Evolutionary conservation across 2,888 invertebrate species (phyloP).

Genomic region (Archips crataeganus): DNA sequence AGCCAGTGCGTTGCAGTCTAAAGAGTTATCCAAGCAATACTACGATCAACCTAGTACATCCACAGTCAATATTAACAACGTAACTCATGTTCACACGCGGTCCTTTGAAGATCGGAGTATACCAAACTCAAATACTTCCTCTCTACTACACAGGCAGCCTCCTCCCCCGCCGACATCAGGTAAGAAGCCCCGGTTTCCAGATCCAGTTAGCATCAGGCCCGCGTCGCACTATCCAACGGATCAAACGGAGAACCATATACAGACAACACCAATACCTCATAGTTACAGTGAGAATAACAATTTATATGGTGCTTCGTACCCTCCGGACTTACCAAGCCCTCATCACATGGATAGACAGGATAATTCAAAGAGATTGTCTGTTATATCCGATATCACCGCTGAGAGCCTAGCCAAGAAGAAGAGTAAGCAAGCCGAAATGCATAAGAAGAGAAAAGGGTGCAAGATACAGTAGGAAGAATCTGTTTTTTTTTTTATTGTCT

Average conservation of each 20-base stretch:
- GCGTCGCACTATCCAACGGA: slow-evolving; percentile 80
- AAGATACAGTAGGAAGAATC: slow-evolving; percentile 75
- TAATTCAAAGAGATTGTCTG: slow-evolving; percentile 73
- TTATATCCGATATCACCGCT: slow-evolving; percentile 79
- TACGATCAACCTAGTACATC: slow-evolving; percentile 68
- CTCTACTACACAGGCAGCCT: slow-evolving; percentile 72
- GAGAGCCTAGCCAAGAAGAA: slow-evolving; percentile 78
- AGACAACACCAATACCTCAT: slow-evolving; percentile 63
- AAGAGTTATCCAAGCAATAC: slow-evolving; percentile 75
- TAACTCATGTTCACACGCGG: slow-evolving; percentile 63
- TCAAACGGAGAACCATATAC: slow-evolving; percentile 50
- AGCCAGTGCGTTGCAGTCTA: slow-evolving; percentile 76
- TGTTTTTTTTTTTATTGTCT: neutral
- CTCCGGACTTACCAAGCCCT: slow-evolving; percentile 59
- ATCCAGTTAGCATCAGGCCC: slow-evolving; percentile 78
- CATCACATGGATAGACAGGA: slow-evolving; percentile 59
- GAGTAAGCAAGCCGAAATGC: slow-evolving; percentile 71
- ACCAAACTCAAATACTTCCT: slow-evolving; percentile 51
- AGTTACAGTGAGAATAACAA: slow-evolving; percentile 80
- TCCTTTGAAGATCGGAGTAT: slow-evolving; percentile 63
- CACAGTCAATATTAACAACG: slow-evolving; percentile 53
- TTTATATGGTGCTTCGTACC: slow-evolving; percentile 71
- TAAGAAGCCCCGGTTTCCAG: slow-evolving; percentile 81
- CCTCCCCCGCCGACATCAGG: slow-evolving; percentile 72
- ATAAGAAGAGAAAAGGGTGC: slow-evolving; percentile 78